Percentiles rank a stretch among this genome's conserved stretches.
Conservation (phyloP, 2,113 vertebrate species). For the Pontoporia blainvillei region DNA sequence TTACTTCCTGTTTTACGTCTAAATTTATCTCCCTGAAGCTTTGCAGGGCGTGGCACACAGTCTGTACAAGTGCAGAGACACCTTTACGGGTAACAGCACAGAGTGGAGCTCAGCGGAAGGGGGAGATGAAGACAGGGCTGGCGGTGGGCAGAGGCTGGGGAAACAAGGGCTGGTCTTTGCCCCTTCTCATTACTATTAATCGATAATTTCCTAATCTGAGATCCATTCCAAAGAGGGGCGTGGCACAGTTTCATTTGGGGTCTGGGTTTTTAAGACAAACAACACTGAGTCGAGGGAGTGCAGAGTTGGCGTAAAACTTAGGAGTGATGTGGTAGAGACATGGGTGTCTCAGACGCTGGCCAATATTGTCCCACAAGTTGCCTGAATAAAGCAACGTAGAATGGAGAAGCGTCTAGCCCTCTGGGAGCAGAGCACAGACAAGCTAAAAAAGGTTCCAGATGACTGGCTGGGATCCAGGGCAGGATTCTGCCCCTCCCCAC, state of each 20-base stretch:
- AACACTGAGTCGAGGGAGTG: background rate
- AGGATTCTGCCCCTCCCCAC: background rate
- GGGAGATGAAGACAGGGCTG: background rate
- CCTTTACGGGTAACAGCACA: background rate
- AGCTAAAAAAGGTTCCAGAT: background rate
- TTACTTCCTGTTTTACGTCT: constrained; percentile 71
- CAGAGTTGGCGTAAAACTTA: background rate
- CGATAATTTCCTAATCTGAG: background rate
- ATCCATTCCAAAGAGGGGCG: background rate
- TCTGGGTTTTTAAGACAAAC: background rate
- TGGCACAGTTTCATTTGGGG: background rate
- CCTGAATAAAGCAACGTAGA: background rate
- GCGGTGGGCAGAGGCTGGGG: rapidly evolving
- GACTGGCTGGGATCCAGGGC: background rate
- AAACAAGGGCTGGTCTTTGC: background rate
- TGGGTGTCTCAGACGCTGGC: background rate
- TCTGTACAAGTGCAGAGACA: background rate
- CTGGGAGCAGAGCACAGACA: background rate
- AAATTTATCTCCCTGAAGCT: constrained; percentile 65
- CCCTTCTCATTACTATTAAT: too few relatives aligned
- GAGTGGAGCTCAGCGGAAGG: background rate
- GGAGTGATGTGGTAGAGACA: background rate
- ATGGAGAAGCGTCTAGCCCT: background rate
- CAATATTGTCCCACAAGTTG: background rate
- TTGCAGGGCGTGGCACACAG: constrained; percentile 12